A percentile compares a stretch with the other conserved stretches of the same genome.
Evolutionary conservation across 2,888 invertebrate genomes (phyloP).

Genomic region (Aporophyla nigra): DNA sequence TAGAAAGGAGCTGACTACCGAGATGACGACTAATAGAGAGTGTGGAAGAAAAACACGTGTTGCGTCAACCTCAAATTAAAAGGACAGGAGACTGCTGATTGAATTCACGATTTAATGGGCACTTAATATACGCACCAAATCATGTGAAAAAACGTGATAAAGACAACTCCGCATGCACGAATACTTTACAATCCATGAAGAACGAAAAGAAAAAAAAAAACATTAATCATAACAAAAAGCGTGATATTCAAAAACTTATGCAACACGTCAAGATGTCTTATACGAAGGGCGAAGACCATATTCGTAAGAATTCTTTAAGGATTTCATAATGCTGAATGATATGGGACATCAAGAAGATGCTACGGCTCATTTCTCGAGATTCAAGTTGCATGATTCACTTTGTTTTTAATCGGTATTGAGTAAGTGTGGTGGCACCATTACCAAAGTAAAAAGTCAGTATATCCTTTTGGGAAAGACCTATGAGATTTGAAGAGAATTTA

Average conservation of each 20-base stretch:
- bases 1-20: too few relatives aligned
- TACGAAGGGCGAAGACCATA: constrained; percentile 57
- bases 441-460: not conserved
- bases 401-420: constrained; percentile 47
- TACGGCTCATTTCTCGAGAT: constrained; percentile 15
- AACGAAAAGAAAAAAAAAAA: constrained; percentile 3
- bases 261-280: constrained; percentile 24
- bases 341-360: constrained; percentile 41
- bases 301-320: constrained; percentile 40
- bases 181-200: not conserved
- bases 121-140: not conserved
- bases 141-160: not conserved
- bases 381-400: constrained; percentile 41
- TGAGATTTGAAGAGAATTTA: too few relatives aligned
- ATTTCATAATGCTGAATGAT: constrained; percentile 54
- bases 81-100: too few relatives aligned
- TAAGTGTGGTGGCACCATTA: constrained; percentile 30
- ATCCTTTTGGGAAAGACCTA: not conserved
- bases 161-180: not conserved
- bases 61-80: too few relatives aligned
- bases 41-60: too few relatives aligned
- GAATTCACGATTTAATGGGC: too few relatives aligned
- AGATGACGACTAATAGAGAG: too few relatives aligned
- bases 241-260: constrained; percentile 29
- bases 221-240: constrained; percentile 21